Evolutionary conservation across 2,113 vertebrate species (phyloP), one percentile per base, ranked within the genome.

Genomic region (Anoura caudifer): DNA sequence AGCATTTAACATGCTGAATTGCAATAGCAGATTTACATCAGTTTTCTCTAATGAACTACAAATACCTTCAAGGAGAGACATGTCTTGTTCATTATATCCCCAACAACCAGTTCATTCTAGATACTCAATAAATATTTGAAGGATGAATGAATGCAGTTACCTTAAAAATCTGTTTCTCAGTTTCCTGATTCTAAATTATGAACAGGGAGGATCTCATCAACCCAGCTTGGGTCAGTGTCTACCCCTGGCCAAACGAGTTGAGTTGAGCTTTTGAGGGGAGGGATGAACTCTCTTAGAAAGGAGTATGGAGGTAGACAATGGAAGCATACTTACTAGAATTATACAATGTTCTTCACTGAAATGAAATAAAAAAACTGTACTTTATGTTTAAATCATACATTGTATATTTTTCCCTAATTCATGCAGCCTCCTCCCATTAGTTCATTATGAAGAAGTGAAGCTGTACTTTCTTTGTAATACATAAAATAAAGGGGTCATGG

Each of bases 121-220:
- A 95, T 41, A 28, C 73, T 90, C 14, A 73, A 73, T 79, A 88
- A 85, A 38, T 73, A 88, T 77, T 14, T 88, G 67, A 96, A 88
- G 54, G 36, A 45, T 14, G 11, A 91, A 90, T 61, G 45, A 54
- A 82, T 86, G 59, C 31, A 85, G 31, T 85, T 92, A 26, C 67
- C 50, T 84, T 75, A 59, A 28, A 85, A 33, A 75, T 54, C 33
- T 96, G 15, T 86, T 81, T 41, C 56, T 85, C 33, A 77, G 59
- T 70, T 87, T 95, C 72, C 12, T 52, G 38, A 81, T 87, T 88
- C 52, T 91, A 70, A 84, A 84, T 87, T 90, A 76, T 90, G 15
- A 90, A 36, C 54, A 90, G 15, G 47, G 45, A 59, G 36, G 85
- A 82, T 80, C 9, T 73, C 80, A 72, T 84, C 75, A 87, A 20